Conservation (phyloP, 2,797 vertebrate genomes). For the Oreochromis mossambicus region DNA sequence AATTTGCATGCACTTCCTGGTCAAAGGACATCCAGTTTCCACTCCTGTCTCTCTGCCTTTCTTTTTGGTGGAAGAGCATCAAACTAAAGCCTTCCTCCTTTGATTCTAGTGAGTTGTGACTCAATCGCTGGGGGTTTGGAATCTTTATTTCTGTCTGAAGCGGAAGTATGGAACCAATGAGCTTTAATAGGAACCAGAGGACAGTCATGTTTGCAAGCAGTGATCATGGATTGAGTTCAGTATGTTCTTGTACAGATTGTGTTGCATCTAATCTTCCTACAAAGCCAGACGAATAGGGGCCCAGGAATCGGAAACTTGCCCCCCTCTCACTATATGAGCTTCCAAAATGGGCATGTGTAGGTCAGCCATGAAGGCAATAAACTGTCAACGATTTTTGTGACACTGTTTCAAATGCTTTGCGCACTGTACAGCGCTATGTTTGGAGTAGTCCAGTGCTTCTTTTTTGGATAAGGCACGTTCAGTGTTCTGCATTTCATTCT, state of each 20-base stretch:
- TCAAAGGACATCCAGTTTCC: conserved; percentile 62
- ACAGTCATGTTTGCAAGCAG: conserved; percentile 57
- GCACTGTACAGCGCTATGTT: not conserved
- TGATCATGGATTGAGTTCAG: conserved; percentile 57
- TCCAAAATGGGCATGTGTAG: conserved; percentile 26
- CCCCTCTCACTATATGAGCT: not conserved
- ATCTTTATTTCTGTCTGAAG: conserved; percentile 63
- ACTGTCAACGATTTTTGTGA: conserved; percentile 25
- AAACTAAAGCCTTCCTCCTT: conserved; percentile 53
- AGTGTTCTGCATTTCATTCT: conserved; percentile 44
- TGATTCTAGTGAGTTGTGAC: conserved; percentile 57
- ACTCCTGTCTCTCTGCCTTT: not conserved
- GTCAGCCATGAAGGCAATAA: conserved; percentile 52
- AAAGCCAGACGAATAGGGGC: conserved; percentile 40
- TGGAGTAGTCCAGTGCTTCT: not conserved
- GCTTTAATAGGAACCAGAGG: conserved; percentile 72
- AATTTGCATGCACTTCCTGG: conserved; percentile 73
- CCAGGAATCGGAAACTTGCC: conserved; percentile 30
- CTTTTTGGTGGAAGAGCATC: conserved; percentile 10
- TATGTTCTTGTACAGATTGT: conserved; percentile 57
- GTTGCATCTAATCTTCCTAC: conserved; percentile 58
- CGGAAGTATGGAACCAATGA: conserved; percentile 73
- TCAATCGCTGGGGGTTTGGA: conserved; percentile 56
- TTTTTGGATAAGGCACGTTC: conserved; percentile 29
- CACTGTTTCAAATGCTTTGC: conserved; percentile 12